Conservation (phyloP, 2,113 vertebrate genomes). For the Platycercus adscitus region DNA sequence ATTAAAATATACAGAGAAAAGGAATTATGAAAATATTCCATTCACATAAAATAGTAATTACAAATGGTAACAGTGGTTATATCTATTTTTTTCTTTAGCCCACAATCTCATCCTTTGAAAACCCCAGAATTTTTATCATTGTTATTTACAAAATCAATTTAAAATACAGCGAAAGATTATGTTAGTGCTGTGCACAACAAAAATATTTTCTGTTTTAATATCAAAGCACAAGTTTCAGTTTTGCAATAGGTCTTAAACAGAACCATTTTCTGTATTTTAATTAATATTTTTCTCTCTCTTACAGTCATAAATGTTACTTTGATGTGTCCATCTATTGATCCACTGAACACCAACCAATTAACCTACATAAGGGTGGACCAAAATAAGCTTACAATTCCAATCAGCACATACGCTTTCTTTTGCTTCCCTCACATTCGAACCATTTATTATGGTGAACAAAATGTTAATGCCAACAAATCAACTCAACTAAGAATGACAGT, state of each 20-base stretch:
- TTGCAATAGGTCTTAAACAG: background rate
- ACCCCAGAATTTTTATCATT: background rate
- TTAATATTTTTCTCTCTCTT: conserved; percentile 36
- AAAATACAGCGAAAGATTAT: background rate
- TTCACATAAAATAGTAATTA: background rate
- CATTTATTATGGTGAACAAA: conserved; percentile 85
- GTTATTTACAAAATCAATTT: background rate
- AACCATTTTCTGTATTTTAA: background rate
- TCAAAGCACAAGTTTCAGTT: background rate
- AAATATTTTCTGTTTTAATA: background rate
- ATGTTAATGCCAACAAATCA: conserved; percentile 30
- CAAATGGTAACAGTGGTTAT: background rate
- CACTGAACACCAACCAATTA: conserved; percentile 70
- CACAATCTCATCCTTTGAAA: background rate
- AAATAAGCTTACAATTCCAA: conserved; percentile 79
- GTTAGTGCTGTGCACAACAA: background rate
- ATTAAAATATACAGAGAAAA: background rate
- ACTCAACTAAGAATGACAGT: conserved; percentile 65
- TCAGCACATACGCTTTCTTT: conserved; percentile 75
- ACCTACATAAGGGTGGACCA: conserved; percentile 83
- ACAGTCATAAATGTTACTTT: conserved; percentile 81
- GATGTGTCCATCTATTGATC: conserved; percentile 81
- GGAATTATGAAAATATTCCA: background rate
- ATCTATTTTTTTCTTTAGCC: background rate
- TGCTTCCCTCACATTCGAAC: conserved; percentile 81